Base-by-base conservation (phyloP, 1,140 invertebrate genomes). In the Drosophila dunni region DNA sequence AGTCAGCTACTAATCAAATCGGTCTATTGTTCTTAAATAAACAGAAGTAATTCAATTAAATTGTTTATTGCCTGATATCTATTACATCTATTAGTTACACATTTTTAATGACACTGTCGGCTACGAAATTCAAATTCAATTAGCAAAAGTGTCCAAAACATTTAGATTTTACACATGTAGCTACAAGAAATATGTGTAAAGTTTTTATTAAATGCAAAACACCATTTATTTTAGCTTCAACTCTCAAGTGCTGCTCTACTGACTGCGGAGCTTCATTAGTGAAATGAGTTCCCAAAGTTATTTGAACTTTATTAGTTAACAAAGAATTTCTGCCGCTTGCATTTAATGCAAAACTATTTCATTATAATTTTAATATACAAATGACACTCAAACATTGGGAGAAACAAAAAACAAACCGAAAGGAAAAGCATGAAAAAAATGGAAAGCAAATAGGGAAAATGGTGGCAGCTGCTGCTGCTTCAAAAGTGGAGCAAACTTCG, bases 361-460 rank as follows among this genome's bases (percentile, higher is more conserved):
- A 67, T 72, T 72, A 58, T 33, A 60, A 53, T 42, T 72, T 67
- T 58, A 67, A 67, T 51, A 58, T 36, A 29, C 69, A 60, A 67
- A 53, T 60, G 54, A 13, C 63, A 63, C 29, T 45, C 9, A 45
- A 38, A 58, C 63, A 51, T 33, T 36, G 24, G 11, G 24, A 15
- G 17, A 40, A 54, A 46, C 24, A 29, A 29, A 29, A 29, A 29
- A 6, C 24, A 29, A 29, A 29, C 3, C 24, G 24, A 29, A 29
- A 29, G 24, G 24, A 29, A 29, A 29, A 29, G 24, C 24, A 33
- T n/a, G 29, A 69, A 45, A 40, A 65, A 50, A 57, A 56, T 65
- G n/a, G n/a, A 53, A 58, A 34, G 36, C 13, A 6, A 57, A 56
- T 36, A 13, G 54, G 36, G 20, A 3, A 48, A 56, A 46, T 20